A percentile compares a stretch with the other conserved stretches of the same genome.
phyloP scores from a whole-genome alignment of 2,888 invertebrate genomes.

The Caenorhabditis sp. region DNA sequence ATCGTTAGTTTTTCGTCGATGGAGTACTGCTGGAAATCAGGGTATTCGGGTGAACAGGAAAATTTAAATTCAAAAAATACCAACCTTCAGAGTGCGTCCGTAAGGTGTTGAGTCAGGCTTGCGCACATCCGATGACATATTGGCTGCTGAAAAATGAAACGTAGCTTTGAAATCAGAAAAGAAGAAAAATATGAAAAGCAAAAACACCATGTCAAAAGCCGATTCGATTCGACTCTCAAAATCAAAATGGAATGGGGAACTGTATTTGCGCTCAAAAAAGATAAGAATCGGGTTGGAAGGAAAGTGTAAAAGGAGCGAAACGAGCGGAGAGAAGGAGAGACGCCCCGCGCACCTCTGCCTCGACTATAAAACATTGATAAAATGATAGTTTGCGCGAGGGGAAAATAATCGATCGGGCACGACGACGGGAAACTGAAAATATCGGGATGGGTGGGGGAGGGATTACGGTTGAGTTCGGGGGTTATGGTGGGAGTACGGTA shows the following conservation, averaged over 20 bases:
- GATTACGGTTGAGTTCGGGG: too few species aligned
- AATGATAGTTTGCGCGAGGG: conserved; percentile 37
- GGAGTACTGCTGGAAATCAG: conserved; percentile 60
- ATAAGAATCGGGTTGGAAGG: conserved; percentile 15
- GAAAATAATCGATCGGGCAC: conserved; percentile 10
- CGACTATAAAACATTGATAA: conserved; percentile 63
- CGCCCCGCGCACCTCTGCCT: conserved; percentile 8
- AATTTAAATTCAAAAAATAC: too few species aligned
- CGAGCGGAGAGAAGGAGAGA: neutral
- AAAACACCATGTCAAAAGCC: too few species aligned
- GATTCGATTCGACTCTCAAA: too few species aligned
- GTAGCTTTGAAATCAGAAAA: too few species aligned
- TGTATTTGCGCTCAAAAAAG: conserved; percentile 22
- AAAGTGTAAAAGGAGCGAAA: conserved; percentile 21
- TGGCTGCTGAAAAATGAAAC: neutral
- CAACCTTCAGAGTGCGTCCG: conserved; percentile 41
- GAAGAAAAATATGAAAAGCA: neutral
- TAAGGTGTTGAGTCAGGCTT: conserved; percentile 36
- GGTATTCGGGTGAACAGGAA: neutral
- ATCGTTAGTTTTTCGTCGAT: conserved; percentile 79
- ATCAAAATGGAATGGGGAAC: too few species aligned
- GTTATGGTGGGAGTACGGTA: too few species aligned
- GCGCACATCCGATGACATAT: conserved; percentile 53
- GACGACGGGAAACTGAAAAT: too few species aligned
- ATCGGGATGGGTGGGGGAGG: neutral